Base-by-base conservation (phyloP, 2,888 invertebrate genomes). In the Prenolepis imparis region DNA sequence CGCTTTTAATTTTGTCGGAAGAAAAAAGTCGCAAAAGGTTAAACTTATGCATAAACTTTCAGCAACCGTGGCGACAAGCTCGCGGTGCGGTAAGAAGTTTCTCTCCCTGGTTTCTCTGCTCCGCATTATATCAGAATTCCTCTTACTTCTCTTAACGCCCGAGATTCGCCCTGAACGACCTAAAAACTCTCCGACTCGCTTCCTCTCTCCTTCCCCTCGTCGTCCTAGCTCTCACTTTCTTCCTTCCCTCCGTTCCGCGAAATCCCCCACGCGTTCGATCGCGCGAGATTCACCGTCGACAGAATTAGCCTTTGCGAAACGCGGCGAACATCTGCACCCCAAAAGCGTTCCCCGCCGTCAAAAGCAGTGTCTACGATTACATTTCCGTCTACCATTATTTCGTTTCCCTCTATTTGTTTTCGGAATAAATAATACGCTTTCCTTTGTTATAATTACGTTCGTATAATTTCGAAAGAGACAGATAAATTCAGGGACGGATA, bases 241-340 rank as follows among this genome's bases (percentile, higher is more conserved):
- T 24, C 57, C 73, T 73, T 24, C 57, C 59, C 41, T 64, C 41
- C 41, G 24, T 63, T 74, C 74, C 44, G 28, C 61, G 61, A 41
- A 63, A n/a, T 64, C 52, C 55, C 52, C 81, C 63, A 64, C 74
- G 64, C 81, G 52, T 81, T 75, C 81, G 63, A 81, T 74, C 55
- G 75, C 57, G 63, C 52, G 52, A 74, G 63, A 64, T 55, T 74
- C 63, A 52, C 63, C 74, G 73, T 28, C 74, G 81, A 74, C 81
- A 64, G 55, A 74, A 73, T 81, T 64, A 74, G 75, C 81, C 32
- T 55, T 41, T 12, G 63, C 70, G 5, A 70, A 44, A 48, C 21
- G 41, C 59, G 21, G 15, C 21, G 44, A 59, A 59, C 78, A 78
- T 78, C 70, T 70, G 78, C 39, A 55, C n/a, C 67, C 78, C 41